Base-by-base conservation (phyloP, 1,140 invertebrate species). In the Aricia agestis region DNA sequence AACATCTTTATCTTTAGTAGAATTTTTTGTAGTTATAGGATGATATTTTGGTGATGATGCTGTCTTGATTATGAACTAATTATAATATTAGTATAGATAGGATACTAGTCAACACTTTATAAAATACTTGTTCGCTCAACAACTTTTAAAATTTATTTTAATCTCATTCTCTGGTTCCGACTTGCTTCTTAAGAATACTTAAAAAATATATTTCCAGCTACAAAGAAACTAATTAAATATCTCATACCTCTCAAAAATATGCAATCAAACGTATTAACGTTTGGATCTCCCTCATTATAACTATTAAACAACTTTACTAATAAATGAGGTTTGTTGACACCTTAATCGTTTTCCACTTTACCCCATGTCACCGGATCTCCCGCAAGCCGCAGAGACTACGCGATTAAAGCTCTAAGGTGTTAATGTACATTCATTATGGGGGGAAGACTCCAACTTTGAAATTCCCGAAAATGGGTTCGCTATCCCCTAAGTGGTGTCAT, bases 341-440 rank as follows among this genome's bases (percentile, higher is more conserved):
- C 45, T 52, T 52, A 52, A 52, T 52, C 45, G 45, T 15, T 52
- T 52, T 52, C 45, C 11, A 52, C 45, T 52, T 52, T 52, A 52
- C 45, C 45, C 45, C 45, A 52, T 52, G 45, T 52, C 45, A 52
- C 9, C 45, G 45, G 45, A 52, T 52, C 45, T 13, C 45, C 45
- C 45, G 45, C 45, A 52, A 52, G 7, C 45, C 45, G 45, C 45
- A 52, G 45, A 52, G 45, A 52, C 45, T 52, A 13, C 45, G 45
- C 45, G 36, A 52, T 52, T 52, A 52, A 52, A 52, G 45, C 45
- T 85, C 84, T 86, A 80, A 83, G 82, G 81, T 86, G 85, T 84
- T 90, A 87, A 90, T 85, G 85, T 78, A 79, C 85, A 87, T 87
- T 88, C 86, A 90, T 87, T 86, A 81, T 82, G 81, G 74, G 68